Evolutionary conservation across 2,888 invertebrate genomes (phyloP).

Genomic region (Chaetoderma sp.): DNA sequence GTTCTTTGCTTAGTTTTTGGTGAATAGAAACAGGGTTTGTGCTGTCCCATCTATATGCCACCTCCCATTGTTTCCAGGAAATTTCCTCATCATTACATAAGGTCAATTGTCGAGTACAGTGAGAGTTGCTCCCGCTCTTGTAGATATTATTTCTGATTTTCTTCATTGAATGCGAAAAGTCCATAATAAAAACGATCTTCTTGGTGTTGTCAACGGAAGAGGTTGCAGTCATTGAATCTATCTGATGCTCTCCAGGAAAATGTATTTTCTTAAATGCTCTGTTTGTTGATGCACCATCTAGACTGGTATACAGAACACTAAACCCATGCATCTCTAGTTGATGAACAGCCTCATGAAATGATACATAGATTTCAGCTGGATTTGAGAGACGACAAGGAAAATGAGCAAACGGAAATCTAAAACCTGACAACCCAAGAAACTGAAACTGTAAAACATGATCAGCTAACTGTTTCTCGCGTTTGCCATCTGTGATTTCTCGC

Average conservation of each 20-base stretch:
- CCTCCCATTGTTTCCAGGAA: conserved; percentile 31
- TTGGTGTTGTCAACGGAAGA: conserved; percentile 4
- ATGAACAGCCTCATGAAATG: conserved; percentile 30
- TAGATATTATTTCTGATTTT: conserved; percentile 33
- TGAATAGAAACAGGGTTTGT: conserved; percentile 31
- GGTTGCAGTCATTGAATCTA: background rate
- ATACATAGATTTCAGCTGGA: conserved; percentile 27
- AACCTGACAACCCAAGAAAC: conserved; percentile 34
- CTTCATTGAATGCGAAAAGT: conserved; percentile 32
- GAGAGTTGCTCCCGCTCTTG: conserved; percentile 25
- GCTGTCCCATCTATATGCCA: conserved; percentile 31
- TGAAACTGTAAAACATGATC: no score
- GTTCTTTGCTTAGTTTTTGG: conserved; percentile 29
- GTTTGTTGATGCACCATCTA: conserved; percentile 38
- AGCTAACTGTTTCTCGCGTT: no score
- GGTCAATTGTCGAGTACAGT: conserved; percentile 7
- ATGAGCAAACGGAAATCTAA: conserved; percentile 35
- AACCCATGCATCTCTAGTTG: no score
- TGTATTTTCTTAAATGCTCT: conserved; percentile 24
- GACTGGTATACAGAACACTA: conserved; percentile 25
- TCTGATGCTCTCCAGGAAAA: background rate
- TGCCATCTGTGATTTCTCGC: no score
- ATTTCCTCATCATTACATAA: conserved; percentile 18
- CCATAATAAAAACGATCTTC: conserved; percentile 25
- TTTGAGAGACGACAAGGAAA: conserved; percentile 28